Conservation (phyloP, 2,113 vertebrate genomes). For the Eudyptes chrysolophus region DNA sequence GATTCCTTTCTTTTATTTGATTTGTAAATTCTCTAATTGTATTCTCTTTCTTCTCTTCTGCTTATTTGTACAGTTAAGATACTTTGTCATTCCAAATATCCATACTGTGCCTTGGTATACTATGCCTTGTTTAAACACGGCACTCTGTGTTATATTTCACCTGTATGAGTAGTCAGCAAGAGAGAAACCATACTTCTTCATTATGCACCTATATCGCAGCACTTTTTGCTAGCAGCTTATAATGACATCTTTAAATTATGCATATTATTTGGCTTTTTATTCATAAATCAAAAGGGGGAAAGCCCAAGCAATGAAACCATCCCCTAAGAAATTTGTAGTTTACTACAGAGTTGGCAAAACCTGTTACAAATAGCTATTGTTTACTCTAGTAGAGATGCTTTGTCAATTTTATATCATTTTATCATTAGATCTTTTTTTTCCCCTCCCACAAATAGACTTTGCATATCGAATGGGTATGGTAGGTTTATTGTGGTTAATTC, state of each 20-base stretch:
- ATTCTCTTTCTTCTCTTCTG: background rate
- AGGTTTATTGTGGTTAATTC: background rate
- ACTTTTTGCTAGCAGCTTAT: background rate
- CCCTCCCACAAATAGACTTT: background rate
- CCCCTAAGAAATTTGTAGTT: background rate
- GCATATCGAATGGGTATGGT: rapidly evolving
- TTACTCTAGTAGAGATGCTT: background rate
- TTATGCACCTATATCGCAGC: rapidly evolving
- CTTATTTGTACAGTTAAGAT: background rate
- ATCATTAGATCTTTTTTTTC: background rate
- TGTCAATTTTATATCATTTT: background rate
- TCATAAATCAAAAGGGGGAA: background rate
- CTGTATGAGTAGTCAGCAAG: background rate
- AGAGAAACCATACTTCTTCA: background rate
- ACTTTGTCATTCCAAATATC: background rate
- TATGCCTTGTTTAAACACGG: background rate
- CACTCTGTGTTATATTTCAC: background rate
- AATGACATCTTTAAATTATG: background rate
- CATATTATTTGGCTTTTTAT: background rate
- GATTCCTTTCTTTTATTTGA: background rate
- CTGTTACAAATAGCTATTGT: background rate
- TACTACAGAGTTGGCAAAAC: background rate
- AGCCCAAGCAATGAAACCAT: background rate
- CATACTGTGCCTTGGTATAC: background rate
- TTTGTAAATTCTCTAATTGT: background rate